Base-by-base conservation (phyloP, 2,113 vertebrate genomes). In the Tachuris rubrigastra region DNA sequence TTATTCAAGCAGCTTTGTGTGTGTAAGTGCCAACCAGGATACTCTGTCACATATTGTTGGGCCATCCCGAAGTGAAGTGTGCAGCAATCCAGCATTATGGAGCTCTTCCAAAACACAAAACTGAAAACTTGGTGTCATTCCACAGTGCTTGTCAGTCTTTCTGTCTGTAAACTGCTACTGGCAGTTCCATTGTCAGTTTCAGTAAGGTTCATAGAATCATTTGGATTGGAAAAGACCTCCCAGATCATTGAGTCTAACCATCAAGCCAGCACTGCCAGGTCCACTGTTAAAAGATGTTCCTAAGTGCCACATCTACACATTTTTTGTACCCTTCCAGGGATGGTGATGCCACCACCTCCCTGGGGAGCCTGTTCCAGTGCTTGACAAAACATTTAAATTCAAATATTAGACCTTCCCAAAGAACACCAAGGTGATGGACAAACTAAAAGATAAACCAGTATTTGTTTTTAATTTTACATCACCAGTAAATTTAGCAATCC, bases 371-470 rank as follows among this genome's bases (percentile, higher is more conserved):
- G 31, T 89, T 66, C 59, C 31, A 66, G 22, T 58, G 50, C 22
- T 44, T 58, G 44, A 24, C 59, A 66, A 44, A 66, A 66, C 49
- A 50, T 9, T 66, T 62, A 94, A 42, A 91, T 90, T 90, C 58
- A 96, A 95, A 84, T 59, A 58, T 59, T 96, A 69, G 44, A 59
- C 47, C 46, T 90, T 56, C 65, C 52, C 47, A 66, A 91, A 81
- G 79, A 83, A 89, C 50, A 62, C 12, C 5, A 58, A 69, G 6
- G 3, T 37, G n/a, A 72, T 30, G 83, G 33, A 19, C 30, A 50
- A 69, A 42, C 19, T 56, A 53, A 78, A 75, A 94, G 60, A 66
- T 90, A 67, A 35, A 53, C 23, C 20, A 55, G 24, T 60, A 3
- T n/a, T 62, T 46, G 15, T 44, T 59, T 79, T 66, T 55, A 67